Conservation (phyloP, 1,140 invertebrate species). For the Drosophila arawakana region DNA sequence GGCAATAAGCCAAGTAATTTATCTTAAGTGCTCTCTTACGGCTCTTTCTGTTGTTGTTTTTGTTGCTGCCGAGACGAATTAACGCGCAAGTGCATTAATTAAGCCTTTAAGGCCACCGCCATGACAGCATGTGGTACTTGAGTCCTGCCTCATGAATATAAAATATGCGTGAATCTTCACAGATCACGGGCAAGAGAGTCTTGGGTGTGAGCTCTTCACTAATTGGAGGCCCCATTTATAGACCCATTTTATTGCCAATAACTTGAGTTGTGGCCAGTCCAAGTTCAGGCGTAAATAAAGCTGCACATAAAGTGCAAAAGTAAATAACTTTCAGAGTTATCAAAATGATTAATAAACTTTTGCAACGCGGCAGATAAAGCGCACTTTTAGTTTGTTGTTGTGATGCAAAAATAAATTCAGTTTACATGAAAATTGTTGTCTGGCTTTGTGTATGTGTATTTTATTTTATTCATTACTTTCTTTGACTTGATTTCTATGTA, state of each 20-base stretch:
- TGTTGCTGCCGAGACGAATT: slow-evolving; percentile 51
- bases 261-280: slow-evolving; percentile 16
- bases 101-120: slow-evolving; percentile 60
- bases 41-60: slow-evolving; percentile 35
- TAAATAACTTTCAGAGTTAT: slow-evolving; percentile 7
- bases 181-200: neutral
- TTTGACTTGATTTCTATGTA: slow-evolving; percentile 4
- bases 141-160: slow-evolving; percentile 4
- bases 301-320: slow-evolving; percentile 18
- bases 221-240: slow-evolving; percentile 40
- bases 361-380: neutral
- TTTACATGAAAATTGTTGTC: slow-evolving; percentile 2
- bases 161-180: slow-evolving; percentile 21
- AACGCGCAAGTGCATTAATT: slow-evolving; percentile 80
- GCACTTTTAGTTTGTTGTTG: neutral
- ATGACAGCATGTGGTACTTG: slow-evolving; percentile 52
- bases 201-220: slow-evolving; percentile 5
- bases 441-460: neutral
- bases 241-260: slow-evolving; percentile 40
- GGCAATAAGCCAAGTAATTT: slow-evolving; percentile 69
- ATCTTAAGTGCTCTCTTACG: slow-evolving; percentile 76
- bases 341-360: slow-evolving; percentile 21
- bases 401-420: slow-evolving; percentile 12
- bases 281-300: neutral
- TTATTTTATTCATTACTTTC: slow-evolving; percentile 9